Base-by-base conservation (phyloP, 2,888 invertebrate species). In the Morpho helenor region DNA sequence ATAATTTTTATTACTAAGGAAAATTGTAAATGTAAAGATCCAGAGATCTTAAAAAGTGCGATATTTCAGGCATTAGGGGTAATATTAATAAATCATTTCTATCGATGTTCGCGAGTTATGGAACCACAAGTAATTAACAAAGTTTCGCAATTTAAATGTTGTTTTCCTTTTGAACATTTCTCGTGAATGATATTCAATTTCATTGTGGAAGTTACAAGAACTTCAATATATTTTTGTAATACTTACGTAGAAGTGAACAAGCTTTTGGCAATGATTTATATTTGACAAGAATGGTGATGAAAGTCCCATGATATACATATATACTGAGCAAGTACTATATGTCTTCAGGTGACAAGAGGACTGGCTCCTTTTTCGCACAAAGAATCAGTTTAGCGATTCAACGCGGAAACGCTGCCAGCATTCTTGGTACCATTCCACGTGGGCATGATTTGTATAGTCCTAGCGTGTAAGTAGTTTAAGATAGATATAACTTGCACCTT, bases 41-140 rank as follows among this genome's bases (percentile, higher is more conserved):
- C 2, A 1, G 1, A 3, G 31, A 31, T 31, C 31, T 31, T 40
- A 53, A 46, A 53, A 46, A 47, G 46, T 46, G 22, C 40, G 16
- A 22, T 45, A 52, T 45, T 52, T 45, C 10, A 44, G 16, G 16
- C 9, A 22, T 52, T 49, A 22, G 8, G 10, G 23, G 46, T 40
- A n/a, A 45, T 44, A 49, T 49, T 53, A 49, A 59, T 61, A 52
- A 59, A 61, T 59, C 56, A 59, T 56, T 47, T 40, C 43, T 53
- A 52, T 56, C 59, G 53, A 53, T 56, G 50, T 56, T 53, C 56
- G 23, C 44, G 42, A 53, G 45, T 56, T 41, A 40, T 45, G 45
- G 54, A 50, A 55, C 41, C 46, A 43, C 56, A 56, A 59, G 23
- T 61, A 59, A 61, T 59, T 61, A 61, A 41, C n/a, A 59, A 61